Conservation (phyloP, 1,140 invertebrate genomes). For the Ostrea edulis region DNA sequence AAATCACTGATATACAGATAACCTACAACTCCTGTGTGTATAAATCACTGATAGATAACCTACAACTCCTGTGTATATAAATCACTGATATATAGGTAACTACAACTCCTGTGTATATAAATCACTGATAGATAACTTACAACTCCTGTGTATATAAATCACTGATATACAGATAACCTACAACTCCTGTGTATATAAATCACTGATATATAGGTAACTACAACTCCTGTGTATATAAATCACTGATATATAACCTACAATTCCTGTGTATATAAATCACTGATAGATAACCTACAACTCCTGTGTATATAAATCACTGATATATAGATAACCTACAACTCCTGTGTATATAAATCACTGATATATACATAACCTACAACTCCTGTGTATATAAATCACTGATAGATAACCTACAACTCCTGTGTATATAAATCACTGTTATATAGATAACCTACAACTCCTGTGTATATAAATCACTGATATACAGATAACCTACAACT, state of each 20-base stretch:
- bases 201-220: neutral
- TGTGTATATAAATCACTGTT: neutral
- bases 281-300: constrained; percentile 78
- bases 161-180: constrained; percentile 69
- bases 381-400: neutral
- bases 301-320: neutral
- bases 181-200: constrained; percentile 67
- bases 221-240: neutral
- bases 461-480: neutral
- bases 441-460: constrained; percentile 79
- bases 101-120: neutral
- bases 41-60: neutral
- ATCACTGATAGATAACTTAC: constrained; percentile 75
- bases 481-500: constrained; percentile 78
- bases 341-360: neutral
- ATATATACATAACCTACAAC: constrained; percentile 78
- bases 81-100: neutral
- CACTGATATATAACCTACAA: neutral
- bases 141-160: neutral
- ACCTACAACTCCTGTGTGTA: constrained; percentile 79
- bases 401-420: constrained; percentile 79
- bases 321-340: constrained; percentile 78
- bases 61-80: constrained; percentile 78
- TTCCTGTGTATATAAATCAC: neutral
- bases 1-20: neutral